Conservation (phyloP, 2,888 invertebrate species). For the Lypha dubia region DNA sequence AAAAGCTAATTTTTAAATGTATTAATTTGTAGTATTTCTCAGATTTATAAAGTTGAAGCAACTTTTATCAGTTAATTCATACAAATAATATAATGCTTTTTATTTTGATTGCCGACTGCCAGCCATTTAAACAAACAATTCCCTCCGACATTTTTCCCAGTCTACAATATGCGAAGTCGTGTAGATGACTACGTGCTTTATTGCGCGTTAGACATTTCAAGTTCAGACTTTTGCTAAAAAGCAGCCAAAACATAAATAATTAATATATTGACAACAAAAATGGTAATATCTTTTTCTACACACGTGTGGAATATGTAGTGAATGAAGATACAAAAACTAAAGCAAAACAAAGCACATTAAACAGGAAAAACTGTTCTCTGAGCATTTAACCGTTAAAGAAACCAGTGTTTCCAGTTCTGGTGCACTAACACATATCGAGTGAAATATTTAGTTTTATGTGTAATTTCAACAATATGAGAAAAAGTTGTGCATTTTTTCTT, state of each 20-base stretch:
- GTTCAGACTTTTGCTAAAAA: conserved; percentile 46
- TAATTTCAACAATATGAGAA: too few relatives aligned
- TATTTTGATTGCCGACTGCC: conserved; percentile 10
- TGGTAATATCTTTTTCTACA: conserved; percentile 20
- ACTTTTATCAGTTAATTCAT: not conserved
- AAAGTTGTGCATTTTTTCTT: too few relatives aligned
- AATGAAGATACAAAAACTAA: conserved; percentile 17
- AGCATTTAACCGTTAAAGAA: not conserved
- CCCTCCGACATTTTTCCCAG: not conserved
- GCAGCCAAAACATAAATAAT: conserved; percentile 18
- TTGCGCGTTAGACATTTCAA: conserved; percentile 62
- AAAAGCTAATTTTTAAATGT: not conserved
- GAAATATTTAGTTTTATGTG: too few relatives aligned
- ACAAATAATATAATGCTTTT: not conserved
- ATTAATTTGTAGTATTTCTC: not conserved
- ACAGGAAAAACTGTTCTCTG: not conserved
- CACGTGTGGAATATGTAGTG: conserved; percentile 11
- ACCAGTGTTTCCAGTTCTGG: not conserved
- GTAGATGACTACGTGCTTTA: conserved; percentile 64
- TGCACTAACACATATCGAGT: not conserved
- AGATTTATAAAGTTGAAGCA: not conserved
- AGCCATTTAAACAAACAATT: conserved; percentile 4
- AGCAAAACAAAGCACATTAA: not conserved
- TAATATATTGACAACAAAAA: not conserved
- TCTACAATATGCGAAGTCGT: not conserved